A percentile compares a stretch with the other conserved stretches of the same genome.
phyloP scores from a whole-genome alignment of 2,113 vertebrate species.

The Sterna hirundo region DNA sequence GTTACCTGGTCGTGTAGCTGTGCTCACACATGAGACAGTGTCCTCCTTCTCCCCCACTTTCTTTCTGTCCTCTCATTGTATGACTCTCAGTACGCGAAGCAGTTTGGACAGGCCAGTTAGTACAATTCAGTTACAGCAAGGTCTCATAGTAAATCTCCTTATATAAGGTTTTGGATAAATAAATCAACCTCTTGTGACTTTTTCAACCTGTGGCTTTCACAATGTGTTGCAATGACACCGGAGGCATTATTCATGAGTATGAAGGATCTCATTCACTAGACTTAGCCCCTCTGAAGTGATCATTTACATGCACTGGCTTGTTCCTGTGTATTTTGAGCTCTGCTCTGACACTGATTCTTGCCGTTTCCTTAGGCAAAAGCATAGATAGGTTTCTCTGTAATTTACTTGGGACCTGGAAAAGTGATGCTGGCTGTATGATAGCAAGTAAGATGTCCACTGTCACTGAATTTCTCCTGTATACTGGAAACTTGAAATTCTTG shows the following conservation, averaged over 20 bases:
- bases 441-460: neutral
- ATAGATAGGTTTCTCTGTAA: neutral
- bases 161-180: neutral
- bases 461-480: neutral
- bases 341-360: neutral
- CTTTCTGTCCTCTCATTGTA: neutral
- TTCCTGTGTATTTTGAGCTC: neutral
- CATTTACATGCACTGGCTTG: neutral
- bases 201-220: neutral
- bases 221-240: neutral
- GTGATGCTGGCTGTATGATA: neutral
- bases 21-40: neutral
- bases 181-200: neutral
- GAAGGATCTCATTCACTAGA: neutral
- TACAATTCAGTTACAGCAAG: neutral
- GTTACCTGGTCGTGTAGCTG: neutral
- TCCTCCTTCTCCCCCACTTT: neutral
- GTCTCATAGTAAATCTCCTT: neutral
- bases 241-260: neutral
- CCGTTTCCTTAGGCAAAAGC: neutral
- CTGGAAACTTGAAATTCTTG: neutral
- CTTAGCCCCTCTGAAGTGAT: neutral
- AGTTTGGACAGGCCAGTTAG: neutral
- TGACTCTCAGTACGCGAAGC: neutral
- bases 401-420: neutral